Conservation (phyloP, 2,888 invertebrate genomes). For the Cordilura impudica region DNA sequence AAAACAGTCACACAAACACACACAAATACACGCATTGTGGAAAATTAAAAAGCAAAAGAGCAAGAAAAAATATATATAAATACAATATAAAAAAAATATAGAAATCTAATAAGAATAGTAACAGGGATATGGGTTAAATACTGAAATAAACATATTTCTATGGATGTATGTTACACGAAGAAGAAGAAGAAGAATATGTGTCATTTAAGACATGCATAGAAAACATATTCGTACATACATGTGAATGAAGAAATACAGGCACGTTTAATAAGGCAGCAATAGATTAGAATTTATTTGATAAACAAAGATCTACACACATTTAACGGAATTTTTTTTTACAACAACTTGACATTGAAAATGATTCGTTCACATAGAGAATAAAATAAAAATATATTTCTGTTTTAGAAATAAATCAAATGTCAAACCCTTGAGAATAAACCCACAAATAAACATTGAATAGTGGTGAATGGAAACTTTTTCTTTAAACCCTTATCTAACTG, state of each 20-base stretch:
- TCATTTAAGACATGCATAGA: constrained; percentile 18
- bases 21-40: neutral
- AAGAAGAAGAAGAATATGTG: constrained; percentile 2
- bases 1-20: constrained; percentile 41
- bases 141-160: neutral
- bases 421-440: neutral
- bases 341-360: constrained; percentile 64
- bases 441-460: constrained; percentile 26
- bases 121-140: constrained; percentile 29
- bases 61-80: constrained; percentile 23
- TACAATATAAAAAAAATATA: constrained; percentile 1
- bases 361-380: constrained; percentile 17
- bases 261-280: constrained; percentile 1
- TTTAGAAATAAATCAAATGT: neutral
- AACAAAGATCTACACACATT: constrained; percentile 27
- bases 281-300: constrained; percentile 35
- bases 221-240: neutral
- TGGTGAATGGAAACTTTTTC: no score
- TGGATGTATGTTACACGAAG: neutral
- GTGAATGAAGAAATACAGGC: neutral
- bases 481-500: no score
- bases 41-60: constrained; percentile 36
- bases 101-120: neutral
- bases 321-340: neutral
- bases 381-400: neutral